phyloP scores from a whole-genome alignment of 2,888 invertebrate species.

The Trisateles emortualis region DNA sequence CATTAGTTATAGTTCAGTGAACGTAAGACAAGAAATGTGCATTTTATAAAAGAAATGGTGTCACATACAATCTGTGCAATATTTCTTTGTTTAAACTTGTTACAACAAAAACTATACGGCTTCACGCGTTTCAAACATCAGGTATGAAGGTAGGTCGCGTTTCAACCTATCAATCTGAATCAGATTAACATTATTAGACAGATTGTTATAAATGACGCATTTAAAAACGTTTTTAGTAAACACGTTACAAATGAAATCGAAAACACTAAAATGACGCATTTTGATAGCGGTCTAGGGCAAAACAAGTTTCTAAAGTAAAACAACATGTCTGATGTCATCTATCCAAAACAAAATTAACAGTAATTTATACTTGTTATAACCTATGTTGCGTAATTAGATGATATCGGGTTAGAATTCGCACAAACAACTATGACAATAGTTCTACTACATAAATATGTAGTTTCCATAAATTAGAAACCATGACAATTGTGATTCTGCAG shows the following conservation, averaged over 20 bases:
- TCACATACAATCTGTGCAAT: conserved; percentile 10
- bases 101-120: conserved; percentile 25
- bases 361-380: conserved; percentile 9
- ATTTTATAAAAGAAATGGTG: neutral
- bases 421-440: conserved; percentile 39
- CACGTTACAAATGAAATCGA: neutral
- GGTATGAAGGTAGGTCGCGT: conserved; percentile 9
- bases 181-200: conserved; percentile 4
- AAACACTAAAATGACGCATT: conserved; percentile 2
- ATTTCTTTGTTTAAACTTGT: conserved; percentile 21
- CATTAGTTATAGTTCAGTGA: no score
- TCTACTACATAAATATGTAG: conserved; percentile 28
- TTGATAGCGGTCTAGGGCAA: conserved; percentile 1
- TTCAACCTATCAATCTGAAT: conserved; percentile 6
- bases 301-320: conserved; percentile 8
- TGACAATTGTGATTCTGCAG: conserved; percentile 42
- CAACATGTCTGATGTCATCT: conserved; percentile 14
- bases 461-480: conserved; percentile 62
- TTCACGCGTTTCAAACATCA: conserved; percentile 21
- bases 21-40: neutral
- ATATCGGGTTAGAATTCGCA: conserved; percentile 24
- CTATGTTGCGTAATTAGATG: conserved; percentile 25
- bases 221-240: neutral
- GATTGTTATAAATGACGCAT: neutral
- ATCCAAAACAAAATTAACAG: conserved; percentile 12